phyloP scores from a whole-genome alignment of 2,888 invertebrate genomes.

The Chloromyia formosa region DNA sequence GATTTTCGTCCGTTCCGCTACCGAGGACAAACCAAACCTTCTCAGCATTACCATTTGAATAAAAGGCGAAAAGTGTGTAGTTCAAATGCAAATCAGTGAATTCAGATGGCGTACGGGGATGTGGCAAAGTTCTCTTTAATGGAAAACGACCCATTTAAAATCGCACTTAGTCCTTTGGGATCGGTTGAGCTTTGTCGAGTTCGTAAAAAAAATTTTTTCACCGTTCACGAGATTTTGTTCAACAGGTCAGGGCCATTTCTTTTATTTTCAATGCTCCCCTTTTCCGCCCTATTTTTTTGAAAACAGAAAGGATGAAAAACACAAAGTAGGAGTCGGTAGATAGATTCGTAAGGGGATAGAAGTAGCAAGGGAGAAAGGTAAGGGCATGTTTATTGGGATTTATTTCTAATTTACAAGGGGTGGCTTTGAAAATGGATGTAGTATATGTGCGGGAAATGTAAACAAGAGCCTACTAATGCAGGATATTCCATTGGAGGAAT shows the following conservation, averaged over 20 bases:
- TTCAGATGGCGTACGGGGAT: not conserved
- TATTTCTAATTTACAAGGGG: slow-evolving; percentile 22
- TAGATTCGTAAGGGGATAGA: not conserved
- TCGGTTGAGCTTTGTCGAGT: slow-evolving; percentile 23
- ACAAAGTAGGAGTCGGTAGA: not conserved
- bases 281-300: not conserved
- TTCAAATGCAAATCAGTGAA: slow-evolving; percentile 36
- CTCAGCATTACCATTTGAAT: not conserved
- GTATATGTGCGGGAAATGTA: slow-evolving; percentile 2
- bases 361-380: not conserved
- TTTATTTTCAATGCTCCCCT: not conserved
- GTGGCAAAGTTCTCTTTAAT: not conserved
- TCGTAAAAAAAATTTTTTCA: not conserved
- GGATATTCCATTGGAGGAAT: not conserved
- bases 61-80: not conserved
- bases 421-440: not conserved
- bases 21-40: not conserved
- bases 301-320: not conserved
- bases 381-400: slow-evolving; percentile 17
- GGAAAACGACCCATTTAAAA: slow-evolving; percentile 33
- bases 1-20: not conserved
- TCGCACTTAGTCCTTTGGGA: slow-evolving; percentile 22
- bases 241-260: slow-evolving; percentile 36
- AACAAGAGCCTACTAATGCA: not conserved
- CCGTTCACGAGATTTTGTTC: not conserved